Evolutionary conservation across 2,113 vertebrate genomes (phyloP), one percentile per base, ranked within the genome.

Genomic region (Pterocles orientalis): DNA sequence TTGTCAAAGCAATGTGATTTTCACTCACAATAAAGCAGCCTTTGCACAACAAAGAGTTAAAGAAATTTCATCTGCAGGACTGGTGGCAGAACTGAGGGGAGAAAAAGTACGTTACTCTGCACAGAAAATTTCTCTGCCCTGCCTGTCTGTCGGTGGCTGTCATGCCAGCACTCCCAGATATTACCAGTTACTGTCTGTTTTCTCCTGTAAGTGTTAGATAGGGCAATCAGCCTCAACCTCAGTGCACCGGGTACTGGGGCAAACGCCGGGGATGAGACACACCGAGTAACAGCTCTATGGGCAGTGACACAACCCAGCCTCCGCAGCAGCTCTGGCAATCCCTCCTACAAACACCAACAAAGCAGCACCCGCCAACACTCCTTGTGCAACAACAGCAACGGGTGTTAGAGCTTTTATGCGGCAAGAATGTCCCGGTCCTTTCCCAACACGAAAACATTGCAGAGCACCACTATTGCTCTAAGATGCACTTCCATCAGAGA

Each of bases 21-120:
- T 69, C 85, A 34, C 28, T 75, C 79, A 69, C 81, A 69, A 79
- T 64, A 73, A 65, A 91, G 70, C 78, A 88, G 86, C 48, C 73
- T 69, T 85, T 65, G 26, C 75, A 95, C 66, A 95, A 92, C 92
- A 96, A 94, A 96, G 91, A 91, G 68, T 95, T 94, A 86, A 93
- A 70, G 79, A 91, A 92, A 95, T 95, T 79, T 93, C 68, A 88
- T 73, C 61, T 71, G 54, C 20, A 6, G 18, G 45, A 93, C 6
- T 56, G 62, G 64, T 54, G 62, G 45, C 45, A 64, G 76, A 95
- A 94, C 19, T 5, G 45, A 89, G 39, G 31, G 60, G 53, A 94
- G 50, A 86, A 91, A 87, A 96, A 96, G 77, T 94, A 95, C 91
- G 80, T 92, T 97, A 89, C 77, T 92, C 70, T 76, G 73, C 81